Conservation (phyloP, 2,797 vertebrate species). For the Odontamblyopus lacepedii region DNA sequence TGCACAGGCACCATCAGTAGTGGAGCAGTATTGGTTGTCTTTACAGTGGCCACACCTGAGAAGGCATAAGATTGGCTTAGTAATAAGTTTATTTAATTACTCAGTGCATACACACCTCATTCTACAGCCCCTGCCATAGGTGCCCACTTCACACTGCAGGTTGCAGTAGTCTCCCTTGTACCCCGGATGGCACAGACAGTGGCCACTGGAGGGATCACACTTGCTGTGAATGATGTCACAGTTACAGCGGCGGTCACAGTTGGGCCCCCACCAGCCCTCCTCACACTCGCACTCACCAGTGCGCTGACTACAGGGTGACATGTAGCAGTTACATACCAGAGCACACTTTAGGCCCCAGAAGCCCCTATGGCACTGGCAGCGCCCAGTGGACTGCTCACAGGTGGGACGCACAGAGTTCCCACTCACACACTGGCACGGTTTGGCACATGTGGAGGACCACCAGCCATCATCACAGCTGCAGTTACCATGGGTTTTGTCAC, state of each 20-base stretch:
- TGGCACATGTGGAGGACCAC: constrained; percentile 83
- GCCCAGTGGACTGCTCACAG: constrained; percentile 83
- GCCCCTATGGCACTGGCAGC: constrained; percentile 81
- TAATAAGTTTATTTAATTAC: neutral
- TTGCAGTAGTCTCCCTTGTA: constrained; percentile 81
- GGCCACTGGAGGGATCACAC: constrained; percentile 75
- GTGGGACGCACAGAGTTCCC: constrained; percentile 40
- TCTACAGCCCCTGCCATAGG: constrained; percentile 81
- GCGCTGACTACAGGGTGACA: constrained; percentile 81
- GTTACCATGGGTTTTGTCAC: constrained; percentile 79
- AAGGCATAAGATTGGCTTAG: neutral
- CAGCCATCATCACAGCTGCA: constrained; percentile 90
- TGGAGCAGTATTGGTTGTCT: constrained; percentile 75
- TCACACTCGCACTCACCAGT: constrained; percentile 83
- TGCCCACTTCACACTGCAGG: constrained; percentile 75
- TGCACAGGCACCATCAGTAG: constrained; percentile 80
- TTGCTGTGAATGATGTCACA: constrained; percentile 79
- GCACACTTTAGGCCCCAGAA: constrained; percentile 87
- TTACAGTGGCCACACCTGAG: constrained; percentile 84
- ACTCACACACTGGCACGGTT: constrained; percentile 79
- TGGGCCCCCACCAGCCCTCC: constrained; percentile 79
- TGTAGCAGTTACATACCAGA: constrained; percentile 80
- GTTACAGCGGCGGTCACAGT: constrained; percentile 80
- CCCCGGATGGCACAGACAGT: constrained; percentile 84
- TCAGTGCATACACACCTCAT: constrained; percentile 56